Evolutionary conservation across 2,888 invertebrate genomes (phyloP).

Genomic region (Oscheius sp.): DNA sequence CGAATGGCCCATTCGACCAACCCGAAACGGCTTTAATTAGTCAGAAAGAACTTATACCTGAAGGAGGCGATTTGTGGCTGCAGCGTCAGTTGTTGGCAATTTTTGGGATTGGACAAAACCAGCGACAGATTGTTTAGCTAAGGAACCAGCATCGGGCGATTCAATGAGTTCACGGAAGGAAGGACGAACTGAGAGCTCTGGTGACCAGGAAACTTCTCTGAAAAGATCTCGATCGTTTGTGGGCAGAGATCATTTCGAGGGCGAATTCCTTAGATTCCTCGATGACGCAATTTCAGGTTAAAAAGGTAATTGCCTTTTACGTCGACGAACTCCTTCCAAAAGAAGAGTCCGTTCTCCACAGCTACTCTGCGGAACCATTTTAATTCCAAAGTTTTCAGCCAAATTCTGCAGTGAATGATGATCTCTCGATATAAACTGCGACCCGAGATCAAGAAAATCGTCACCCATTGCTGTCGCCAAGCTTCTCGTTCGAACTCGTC

Average conservation of each 20-base stretch:
- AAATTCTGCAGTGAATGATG: constrained; percentile 43
- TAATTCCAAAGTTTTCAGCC: constrained; percentile 35
- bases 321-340: constrained; percentile 34
- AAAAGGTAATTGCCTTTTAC: constrained; percentile 25
- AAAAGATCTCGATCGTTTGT: background rate
- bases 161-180: constrained; percentile 22
- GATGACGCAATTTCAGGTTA: background rate
- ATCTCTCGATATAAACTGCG: constrained; percentile 51
- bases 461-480: constrained; percentile 53
- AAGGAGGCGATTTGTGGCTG: constrained; percentile 45
- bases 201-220: constrained; percentile 30
- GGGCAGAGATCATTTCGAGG: background rate
- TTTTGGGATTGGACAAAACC: constrained; percentile 21
- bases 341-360: constrained; percentile 44
- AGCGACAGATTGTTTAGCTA: constrained; percentile 32
- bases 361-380: constrained; percentile 33
- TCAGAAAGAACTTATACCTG: constrained; percentile 37
- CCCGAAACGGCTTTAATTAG: too few relatives aligned
- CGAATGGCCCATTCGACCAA: background rate
- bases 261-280: background rate
- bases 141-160: constrained; percentile 8
- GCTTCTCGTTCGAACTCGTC: constrained; percentile 45
- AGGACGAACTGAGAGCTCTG: constrained; percentile 23
- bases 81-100: constrained; percentile 29
- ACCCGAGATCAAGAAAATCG: constrained; percentile 45